Evolutionary conservation across 2,113 vertebrate species (phyloP), one percentile per base, ranked within the genome.

Genomic region (Procavia capensis): DNA sequence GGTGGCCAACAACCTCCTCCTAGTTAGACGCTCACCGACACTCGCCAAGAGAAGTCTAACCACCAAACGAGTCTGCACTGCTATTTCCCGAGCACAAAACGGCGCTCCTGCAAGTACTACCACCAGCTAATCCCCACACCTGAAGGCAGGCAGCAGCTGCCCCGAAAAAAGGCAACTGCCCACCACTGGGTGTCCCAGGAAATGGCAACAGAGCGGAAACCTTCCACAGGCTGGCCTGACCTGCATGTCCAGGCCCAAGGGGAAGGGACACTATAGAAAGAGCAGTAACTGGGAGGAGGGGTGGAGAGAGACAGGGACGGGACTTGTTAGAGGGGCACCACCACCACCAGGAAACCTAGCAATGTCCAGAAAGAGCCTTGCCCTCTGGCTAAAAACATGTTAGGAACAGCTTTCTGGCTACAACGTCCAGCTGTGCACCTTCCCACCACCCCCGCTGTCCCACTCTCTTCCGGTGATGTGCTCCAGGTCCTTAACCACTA

Each of bases 401-500:
- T 7, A 43, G 66, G 47, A 6, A 0, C 41, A 43, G 75, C 43
- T 64, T 43, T 11, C 3, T 22, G 39, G 80, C 66, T 83, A 68
- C 34, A 87, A 47, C 39, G 5, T 31, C 27, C 13, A 22, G 74
- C 13, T 64, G 27, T 74, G 31, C 59, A 64, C 16, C 36, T 43
- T 90, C 66, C 25, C n/a, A n/a, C n/a, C n/a, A n/a, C n/a, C n/a
- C n/a, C n/a, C n/a, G n/a, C n/a, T n/a, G n/a, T n/a, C n/a, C n/a
- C n/a, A n/a, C n/a, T n/a, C n/a, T n/a, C n/a, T n/a, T n/a, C n/a
- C n/a, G n/a, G n/a, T 86, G 64, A 96, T 76, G 45, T 76, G 97
- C 95, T 97, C 94, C 85, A 81, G 96, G 97, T 90, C 91, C 87
- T 95, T 95, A 96, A 63, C 8, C 97, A 96, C 95, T 81, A 98